Conservation (phyloP, 2,888 invertebrate genomes). For the Allophyes oxyacanthae region DNA sequence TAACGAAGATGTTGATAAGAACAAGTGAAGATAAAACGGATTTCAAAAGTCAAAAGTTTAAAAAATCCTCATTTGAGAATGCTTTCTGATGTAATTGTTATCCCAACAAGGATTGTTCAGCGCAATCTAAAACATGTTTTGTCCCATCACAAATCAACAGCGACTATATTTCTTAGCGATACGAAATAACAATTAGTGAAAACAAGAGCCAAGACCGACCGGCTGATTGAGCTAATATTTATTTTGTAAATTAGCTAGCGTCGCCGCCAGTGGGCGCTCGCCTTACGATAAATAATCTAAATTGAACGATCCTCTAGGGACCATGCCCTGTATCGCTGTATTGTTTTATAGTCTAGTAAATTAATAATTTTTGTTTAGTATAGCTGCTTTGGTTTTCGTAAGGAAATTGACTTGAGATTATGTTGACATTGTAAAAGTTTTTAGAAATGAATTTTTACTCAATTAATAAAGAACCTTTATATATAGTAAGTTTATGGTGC, state of each 20-base stretch:
- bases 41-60: too few species aligned
- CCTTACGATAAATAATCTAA: slow-evolving; percentile 83
- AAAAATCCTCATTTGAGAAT: too few species aligned
- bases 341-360: slow-evolving; percentile 83
- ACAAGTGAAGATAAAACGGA: too few species aligned
- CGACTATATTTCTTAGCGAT: slow-evolving; percentile 22
- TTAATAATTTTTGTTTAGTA: slow-evolving; percentile 81
- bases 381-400: slow-evolving; percentile 32
- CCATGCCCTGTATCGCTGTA: slow-evolving; percentile 36
- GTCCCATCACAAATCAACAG: slow-evolving; percentile 13
- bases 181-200: slow-evolving; percentile 54
- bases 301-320: slow-evolving; percentile 80
- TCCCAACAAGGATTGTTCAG: too few species aligned
- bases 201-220: slow-evolving; percentile 58
- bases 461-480: too few species aligned
- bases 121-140: background rate
- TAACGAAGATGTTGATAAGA: too few species aligned
- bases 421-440: slow-evolving; percentile 8
- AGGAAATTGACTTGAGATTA: slow-evolving; percentile 34
- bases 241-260: slow-evolving; percentile 87
- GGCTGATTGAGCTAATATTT: slow-evolving; percentile 87
- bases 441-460: background rate
- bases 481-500: too few species aligned
- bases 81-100: too few species aligned
- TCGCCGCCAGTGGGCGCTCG: slow-evolving; percentile 72